Conservation (phyloP, 2,888 invertebrate species). For the Molanna angustata region DNA sequence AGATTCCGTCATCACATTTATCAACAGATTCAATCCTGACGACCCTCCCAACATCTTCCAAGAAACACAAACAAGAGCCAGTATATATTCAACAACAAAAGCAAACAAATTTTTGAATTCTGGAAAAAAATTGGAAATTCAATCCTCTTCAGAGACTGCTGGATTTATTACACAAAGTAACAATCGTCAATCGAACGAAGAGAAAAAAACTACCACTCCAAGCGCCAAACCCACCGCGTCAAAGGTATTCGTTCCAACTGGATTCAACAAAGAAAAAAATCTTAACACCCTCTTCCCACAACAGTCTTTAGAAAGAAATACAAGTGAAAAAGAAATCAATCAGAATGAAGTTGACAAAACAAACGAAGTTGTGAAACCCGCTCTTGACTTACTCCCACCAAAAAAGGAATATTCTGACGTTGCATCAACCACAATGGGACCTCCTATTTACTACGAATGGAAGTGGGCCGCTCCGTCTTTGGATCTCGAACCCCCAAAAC, state of each 20-base stretch:
- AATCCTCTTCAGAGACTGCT: conserved; percentile 29
- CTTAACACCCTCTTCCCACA: conserved; percentile 4
- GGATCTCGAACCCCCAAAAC: conserved; percentile 50
- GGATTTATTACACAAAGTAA: conserved; percentile 17
- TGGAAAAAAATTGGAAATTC: conserved; percentile 23
- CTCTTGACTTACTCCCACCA: conserved; percentile 53
- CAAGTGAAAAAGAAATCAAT: not conserved
- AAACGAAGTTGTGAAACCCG: conserved; percentile 35
- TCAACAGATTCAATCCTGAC: conserved; percentile 51
- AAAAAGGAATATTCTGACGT: conserved; percentile 46
- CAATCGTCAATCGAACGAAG: not conserved
- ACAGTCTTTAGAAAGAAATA: conserved; percentile 7
- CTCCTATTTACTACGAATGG: conserved; percentile 64
- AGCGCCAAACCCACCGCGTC: too few species aligned
- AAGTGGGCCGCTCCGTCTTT: conserved; percentile 63
- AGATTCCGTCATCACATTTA: conserved; percentile 44
- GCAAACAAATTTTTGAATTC: not conserved
- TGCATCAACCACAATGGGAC: conserved; percentile 56
- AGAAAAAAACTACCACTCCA: not conserved
- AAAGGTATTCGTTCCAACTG: conserved; percentile 4
- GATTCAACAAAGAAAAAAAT: not conserved
- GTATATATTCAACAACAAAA: conserved; percentile 7
- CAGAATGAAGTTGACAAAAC: conserved; percentile 5
- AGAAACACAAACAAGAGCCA: conserved; percentile 8
- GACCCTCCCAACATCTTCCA: conserved; percentile 37